phyloP scores from a whole-genome alignment of 2,888 invertebrate species.

The Athalia cordata region DNA sequence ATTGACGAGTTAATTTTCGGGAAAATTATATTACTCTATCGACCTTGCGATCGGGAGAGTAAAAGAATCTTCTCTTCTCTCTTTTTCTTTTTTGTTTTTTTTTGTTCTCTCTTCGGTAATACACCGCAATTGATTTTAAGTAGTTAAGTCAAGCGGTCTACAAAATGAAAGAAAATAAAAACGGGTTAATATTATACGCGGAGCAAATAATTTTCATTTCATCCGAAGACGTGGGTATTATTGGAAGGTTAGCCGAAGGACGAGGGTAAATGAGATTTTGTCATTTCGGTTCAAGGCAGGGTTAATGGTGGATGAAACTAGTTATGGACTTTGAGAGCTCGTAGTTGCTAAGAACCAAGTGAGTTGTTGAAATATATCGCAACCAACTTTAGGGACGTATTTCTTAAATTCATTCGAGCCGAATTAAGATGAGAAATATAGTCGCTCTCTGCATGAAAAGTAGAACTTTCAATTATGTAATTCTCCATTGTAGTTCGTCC shows the following conservation, averaged over 20 bases:
- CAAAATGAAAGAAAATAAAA: no score
- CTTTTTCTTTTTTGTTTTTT: no score
- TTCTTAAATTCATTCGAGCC: slow-evolving; percentile 12
- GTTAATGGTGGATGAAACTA: slow-evolving; percentile 13
- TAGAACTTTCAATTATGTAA: not conserved
- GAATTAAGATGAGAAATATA: slow-evolving; percentile 6
- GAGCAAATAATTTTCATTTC: slow-evolving; percentile 1
- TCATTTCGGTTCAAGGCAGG: slow-evolving; percentile 15
- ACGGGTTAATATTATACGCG: slow-evolving; percentile 1
- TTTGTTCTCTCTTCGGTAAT: no score
- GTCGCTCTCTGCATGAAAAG: no score
- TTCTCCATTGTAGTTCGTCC: not conserved
- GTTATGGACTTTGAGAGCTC: not conserved
- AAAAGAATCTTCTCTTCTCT: no score
- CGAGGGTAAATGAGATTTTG: slow-evolving; percentile 40
- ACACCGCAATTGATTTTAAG: no score
- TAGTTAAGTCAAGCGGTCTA: no score
- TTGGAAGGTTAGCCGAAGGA: slow-evolving; percentile 14
- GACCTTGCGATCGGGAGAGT: no score
- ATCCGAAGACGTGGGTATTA: slow-evolving; percentile 21
- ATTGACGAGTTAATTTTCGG: no score
- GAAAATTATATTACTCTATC: no score
- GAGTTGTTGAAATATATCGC: no score
- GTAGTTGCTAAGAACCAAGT: not conserved
- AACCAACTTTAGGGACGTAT: no score